Conservation (phyloP, 2,113 vertebrate genomes). For the Agelaius phoeniceus region DNA sequence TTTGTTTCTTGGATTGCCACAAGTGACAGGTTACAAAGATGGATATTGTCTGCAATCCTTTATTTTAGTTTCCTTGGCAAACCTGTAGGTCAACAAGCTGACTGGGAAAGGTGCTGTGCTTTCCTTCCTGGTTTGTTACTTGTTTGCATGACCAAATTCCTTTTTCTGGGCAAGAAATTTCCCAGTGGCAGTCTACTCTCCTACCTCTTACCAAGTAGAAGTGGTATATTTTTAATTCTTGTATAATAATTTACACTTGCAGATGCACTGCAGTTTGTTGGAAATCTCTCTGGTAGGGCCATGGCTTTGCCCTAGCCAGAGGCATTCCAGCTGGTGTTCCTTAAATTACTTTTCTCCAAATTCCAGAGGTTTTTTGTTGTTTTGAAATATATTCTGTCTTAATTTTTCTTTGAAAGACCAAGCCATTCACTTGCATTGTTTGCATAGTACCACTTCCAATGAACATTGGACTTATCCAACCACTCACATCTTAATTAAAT, state of each 20-base stretch:
- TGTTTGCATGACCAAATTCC: background rate
- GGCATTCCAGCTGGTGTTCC: rapidly evolving
- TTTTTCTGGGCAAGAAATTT: background rate
- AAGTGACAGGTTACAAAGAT: background rate
- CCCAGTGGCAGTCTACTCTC: background rate
- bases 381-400: background rate
- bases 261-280: background rate
- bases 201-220: background rate
- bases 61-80: background rate
- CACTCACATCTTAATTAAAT: background rate
- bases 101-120: background rate
- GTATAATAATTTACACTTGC: background rate
- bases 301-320: background rate
- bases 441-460: background rate
- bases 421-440: background rate
- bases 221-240: background rate
- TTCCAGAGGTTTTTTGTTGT: background rate
- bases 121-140: background rate
- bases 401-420: background rate
- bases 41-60: background rate
- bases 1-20: background rate
- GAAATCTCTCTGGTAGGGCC: background rate
- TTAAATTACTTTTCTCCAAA: background rate
- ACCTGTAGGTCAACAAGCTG: background rate
- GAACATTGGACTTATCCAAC: background rate